Evolutionary conservation across 2,888 invertebrate species (phyloP).

Genomic region (Mesorhabditis sp.): DNA sequence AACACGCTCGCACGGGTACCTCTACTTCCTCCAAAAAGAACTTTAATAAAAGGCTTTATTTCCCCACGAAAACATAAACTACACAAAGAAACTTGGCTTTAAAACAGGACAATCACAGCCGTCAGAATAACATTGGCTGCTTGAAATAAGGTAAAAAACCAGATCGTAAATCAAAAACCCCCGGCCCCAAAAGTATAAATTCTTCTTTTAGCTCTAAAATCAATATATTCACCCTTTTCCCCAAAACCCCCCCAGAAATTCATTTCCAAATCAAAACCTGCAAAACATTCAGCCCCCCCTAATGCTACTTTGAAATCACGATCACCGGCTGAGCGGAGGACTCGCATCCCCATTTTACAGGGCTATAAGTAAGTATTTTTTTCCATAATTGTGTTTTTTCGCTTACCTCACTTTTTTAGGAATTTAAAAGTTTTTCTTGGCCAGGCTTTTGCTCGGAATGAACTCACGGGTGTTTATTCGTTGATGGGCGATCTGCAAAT

Average conservation of each 20-base stretch:
- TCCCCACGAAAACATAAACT: no score
- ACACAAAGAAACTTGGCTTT: not conserved
- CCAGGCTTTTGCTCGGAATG: not conserved
- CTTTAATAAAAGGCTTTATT: no score
- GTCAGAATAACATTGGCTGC: not conserved
- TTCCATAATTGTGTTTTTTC: not conserved
- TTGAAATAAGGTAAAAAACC: not conserved
- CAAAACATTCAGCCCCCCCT: not conserved
- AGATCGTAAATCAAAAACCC: not conserved
- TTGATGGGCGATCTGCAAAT: not conserved
- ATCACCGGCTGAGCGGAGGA: not conserved
- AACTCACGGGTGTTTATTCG: constrained; percentile 6
- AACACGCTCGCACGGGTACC: no score
- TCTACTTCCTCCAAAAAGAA: no score
- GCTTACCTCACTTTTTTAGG: not conserved
- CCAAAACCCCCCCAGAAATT: not conserved
- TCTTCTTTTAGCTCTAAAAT: not conserved
- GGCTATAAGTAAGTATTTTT: not conserved
- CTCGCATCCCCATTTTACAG: not conserved
- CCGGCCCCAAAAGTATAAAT: not conserved
- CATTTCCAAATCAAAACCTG: not conserved
- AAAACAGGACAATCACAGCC: not conserved
- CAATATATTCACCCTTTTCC: not conserved
- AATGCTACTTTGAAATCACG: not conserved
- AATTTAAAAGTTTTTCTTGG: not conserved